Conservation (phyloP, 2,888 invertebrate species). For the Trichacis sp. region DNA sequence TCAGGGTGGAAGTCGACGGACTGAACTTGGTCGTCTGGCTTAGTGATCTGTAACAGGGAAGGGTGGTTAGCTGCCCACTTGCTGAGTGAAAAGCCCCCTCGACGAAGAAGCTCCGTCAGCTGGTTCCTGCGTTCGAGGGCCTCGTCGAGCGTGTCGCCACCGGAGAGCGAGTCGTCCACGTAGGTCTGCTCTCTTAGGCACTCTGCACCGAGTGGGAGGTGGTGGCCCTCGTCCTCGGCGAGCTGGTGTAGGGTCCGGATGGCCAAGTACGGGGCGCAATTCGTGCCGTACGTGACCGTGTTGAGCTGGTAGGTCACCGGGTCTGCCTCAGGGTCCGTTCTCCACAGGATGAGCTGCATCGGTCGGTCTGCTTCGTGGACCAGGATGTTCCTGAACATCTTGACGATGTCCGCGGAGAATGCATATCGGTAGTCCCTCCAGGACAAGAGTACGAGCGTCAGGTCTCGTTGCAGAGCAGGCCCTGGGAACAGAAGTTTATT, state of each 20-base stretch:
- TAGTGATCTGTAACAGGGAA: neutral
- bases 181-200: conserved; percentile 1
- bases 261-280: too few relatives aligned
- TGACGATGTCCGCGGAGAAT: too few relatives aligned
- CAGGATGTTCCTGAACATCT: neutral
- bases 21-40: too few relatives aligned
- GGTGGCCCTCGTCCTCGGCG: conserved; percentile 23
- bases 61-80: neutral
- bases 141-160: neutral
- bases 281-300: too few relatives aligned
- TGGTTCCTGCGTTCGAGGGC: neutral
- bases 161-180: conserved; percentile 10
- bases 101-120: neutral
- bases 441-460: neutral
- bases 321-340: conserved; percentile 20
- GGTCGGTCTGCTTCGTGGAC: conserved; percentile 1
- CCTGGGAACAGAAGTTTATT: neutral
- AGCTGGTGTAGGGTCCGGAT: conserved; percentile 32
- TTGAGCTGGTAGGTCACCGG: conserved; percentile 9
- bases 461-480: neutral
- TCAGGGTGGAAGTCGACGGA: too few relatives aligned
- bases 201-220: conserved; percentile 11
- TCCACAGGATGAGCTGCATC: conserved; percentile 53
- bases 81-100: neutral
- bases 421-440: neutral